Conservation (phyloP, 2,888 invertebrate genomes). For the Adelognathus sp. region DNA sequence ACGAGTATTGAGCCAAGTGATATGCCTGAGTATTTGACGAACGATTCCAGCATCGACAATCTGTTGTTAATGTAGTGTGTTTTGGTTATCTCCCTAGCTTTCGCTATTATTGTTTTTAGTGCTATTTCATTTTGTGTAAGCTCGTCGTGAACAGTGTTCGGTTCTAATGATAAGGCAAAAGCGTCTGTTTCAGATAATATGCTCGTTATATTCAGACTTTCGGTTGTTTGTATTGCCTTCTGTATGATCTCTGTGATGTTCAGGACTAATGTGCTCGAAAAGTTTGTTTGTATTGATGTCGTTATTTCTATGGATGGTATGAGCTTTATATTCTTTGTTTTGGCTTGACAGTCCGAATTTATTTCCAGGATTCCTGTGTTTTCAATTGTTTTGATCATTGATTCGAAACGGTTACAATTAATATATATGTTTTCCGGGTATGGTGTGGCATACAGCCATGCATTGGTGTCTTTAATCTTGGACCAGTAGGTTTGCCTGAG, state of each 20-base stretch:
- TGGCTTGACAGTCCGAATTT: constrained; percentile 18
- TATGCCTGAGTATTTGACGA: constrained; percentile 1
- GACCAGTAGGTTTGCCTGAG: constrained; percentile 12
- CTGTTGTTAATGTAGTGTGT: background rate
- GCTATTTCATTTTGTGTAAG: constrained; percentile 23
- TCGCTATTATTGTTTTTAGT: constrained; percentile 21
- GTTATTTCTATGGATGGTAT: constrained; percentile 14
- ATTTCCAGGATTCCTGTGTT: constrained; percentile 25
- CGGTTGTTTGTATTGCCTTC: background rate
- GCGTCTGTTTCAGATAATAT: constrained; percentile 4
- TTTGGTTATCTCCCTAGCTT: constrained; percentile 28
- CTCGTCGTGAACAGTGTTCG: background rate
- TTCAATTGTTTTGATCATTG: constrained; percentile 6
- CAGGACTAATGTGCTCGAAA: background rate
- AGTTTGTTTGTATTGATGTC: background rate
- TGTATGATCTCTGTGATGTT: constrained; percentile 15
- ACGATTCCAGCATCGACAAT: background rate
- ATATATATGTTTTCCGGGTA: background rate
- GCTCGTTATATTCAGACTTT: constrained; percentile 17
- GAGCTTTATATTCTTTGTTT: background rate
- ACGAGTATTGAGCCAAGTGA: constrained; percentile 6
- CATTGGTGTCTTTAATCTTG: background rate
- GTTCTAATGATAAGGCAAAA: background rate
- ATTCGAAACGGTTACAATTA: background rate
- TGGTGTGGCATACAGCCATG: constrained; percentile 20